Conservation (phyloP, 2,797 vertebrate species). For the Ambastaia sidthimunki region DNA sequence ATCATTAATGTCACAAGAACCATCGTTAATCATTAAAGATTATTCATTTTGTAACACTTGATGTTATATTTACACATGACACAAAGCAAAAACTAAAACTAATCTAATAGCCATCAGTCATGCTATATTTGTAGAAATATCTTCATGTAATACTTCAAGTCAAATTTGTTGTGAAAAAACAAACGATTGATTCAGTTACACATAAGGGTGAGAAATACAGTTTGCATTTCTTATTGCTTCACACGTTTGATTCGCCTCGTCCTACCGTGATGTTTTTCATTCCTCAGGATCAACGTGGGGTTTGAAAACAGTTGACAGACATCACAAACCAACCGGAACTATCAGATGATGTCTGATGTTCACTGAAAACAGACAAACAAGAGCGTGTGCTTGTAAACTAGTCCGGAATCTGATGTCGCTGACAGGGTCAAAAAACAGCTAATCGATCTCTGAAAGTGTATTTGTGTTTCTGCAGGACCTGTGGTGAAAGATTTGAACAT, state of each 20-base stretch:
- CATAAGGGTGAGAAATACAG: not conserved
- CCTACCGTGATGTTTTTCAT: slow-evolving; percentile 3
- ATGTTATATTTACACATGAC: slow-evolving; percentile 17
- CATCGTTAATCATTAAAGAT: slow-evolving; percentile 33
- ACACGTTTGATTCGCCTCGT: not conserved
- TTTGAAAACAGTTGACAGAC: slow-evolving; percentile 1
- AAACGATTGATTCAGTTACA: not conserved
- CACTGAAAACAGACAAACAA: slow-evolving; percentile 1
- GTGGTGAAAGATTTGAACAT: too few relatives aligned
- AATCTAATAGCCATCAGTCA: not conserved
- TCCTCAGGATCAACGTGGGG: not conserved
- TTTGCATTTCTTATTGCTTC: not conserved
- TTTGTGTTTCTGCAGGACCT: too few relatives aligned
- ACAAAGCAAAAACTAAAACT: slow-evolving; percentile 5
- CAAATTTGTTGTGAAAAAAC: not conserved
- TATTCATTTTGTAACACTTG: slow-evolving; percentile 34
- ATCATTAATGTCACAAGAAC: slow-evolving; percentile 12
- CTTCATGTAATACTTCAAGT: not conserved
- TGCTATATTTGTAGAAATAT: not conserved
- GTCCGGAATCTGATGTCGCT: not conserved
- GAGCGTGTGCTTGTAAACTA: not conserved
- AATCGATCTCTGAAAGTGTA: too few relatives aligned
- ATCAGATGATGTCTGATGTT: not conserved
- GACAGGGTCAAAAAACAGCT: too few relatives aligned
- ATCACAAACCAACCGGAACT: slow-evolving; percentile 17